A percentile compares a stretch with the other conserved stretches of the same genome.
Evolutionary conservation across 1,140 invertebrate genomes (phyloP).

Genomic region (Rhagoletis zephyria): DNA sequence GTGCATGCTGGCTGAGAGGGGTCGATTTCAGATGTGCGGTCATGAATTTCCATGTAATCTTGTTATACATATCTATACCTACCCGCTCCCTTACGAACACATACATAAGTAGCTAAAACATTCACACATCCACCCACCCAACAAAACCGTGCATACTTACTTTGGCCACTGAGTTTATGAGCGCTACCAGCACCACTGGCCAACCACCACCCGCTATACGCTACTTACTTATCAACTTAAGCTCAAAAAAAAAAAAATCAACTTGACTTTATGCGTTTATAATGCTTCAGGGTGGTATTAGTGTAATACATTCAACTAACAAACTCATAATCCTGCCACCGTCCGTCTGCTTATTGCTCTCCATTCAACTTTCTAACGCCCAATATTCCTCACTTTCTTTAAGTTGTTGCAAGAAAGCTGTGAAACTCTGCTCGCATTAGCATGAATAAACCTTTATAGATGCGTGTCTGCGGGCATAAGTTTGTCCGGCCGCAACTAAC

Average conservation of each 20-base stretch:
- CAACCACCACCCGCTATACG: neutral
- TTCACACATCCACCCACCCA: neutral
- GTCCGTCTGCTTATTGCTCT: neutral
- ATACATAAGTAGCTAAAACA: neutral
- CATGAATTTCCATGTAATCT: neutral
- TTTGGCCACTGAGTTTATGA: neutral
- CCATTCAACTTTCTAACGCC: too few relatives aligned
- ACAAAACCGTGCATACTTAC: neutral
- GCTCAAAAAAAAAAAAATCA: constrained; percentile 46
- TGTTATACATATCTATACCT: neutral
- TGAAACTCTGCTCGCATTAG: constrained; percentile 42
- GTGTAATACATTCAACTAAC: constrained; percentile 57
- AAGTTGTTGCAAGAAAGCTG: neutral
- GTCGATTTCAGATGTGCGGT: neutral
- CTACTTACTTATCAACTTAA: neutral
- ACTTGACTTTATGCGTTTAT: too few relatives aligned
- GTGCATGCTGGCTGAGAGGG: neutral
- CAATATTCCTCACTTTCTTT: constrained; percentile 19
- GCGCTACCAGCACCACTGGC: neutral
- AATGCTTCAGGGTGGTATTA: constrained; percentile 68
- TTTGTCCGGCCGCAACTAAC: neutral
- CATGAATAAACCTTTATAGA: constrained; percentile 48
- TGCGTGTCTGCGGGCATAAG: constrained; percentile 7
- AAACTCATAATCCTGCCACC: constrained; percentile 1
- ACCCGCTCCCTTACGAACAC: too few relatives aligned